These are phyloP conservation scores for Dolomedes plantarius DNA, from an alignment of 2,888 invertebrate species.

Conservation along the genomic window DNA sequence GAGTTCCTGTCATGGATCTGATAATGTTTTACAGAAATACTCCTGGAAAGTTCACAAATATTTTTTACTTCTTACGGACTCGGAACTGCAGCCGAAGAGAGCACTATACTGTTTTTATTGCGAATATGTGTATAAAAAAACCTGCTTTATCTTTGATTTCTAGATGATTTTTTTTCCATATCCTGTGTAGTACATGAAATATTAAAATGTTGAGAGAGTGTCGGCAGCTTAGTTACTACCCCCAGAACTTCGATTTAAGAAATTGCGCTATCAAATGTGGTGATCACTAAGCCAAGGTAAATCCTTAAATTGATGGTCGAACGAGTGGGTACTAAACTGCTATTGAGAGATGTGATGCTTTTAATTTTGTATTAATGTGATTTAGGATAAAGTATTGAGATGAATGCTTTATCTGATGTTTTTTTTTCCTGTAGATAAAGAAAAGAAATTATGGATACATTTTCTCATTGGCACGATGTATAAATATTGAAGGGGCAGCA, in stretches of 20 bases:
- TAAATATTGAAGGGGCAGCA: no score
- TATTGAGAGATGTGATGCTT: not conserved
- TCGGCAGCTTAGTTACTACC: not conserved
- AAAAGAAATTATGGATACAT: no score
- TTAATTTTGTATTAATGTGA: not conserved
- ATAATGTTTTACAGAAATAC: not conserved
- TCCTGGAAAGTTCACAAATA: slow-evolving; percentile 10
- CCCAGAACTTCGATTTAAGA: not conserved
- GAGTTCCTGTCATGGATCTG: slow-evolving; percentile 18
- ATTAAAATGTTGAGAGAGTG: not conserved
- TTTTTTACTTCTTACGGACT: not conserved
- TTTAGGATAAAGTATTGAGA: no score
- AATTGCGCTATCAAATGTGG: not conserved
- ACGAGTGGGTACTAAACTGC: not conserved
- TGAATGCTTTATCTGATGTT: no score
- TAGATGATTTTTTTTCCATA: slow-evolving; percentile 1
- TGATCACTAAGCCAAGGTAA: not conserved
- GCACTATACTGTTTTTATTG: slow-evolving; percentile 5
- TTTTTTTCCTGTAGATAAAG: no score
- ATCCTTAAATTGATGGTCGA: not conserved
- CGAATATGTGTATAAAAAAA: slow-evolving; percentile 9
- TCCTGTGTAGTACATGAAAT: not conserved
- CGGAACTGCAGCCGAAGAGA: not conserved
- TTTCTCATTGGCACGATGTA: no score
- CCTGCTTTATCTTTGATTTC: not conserved